These are phyloP conservation scores for Spatulosminthurus flaviceps DNA, from an alignment of 2,888 invertebrate genomes.

Conservation along the genomic window DNA sequence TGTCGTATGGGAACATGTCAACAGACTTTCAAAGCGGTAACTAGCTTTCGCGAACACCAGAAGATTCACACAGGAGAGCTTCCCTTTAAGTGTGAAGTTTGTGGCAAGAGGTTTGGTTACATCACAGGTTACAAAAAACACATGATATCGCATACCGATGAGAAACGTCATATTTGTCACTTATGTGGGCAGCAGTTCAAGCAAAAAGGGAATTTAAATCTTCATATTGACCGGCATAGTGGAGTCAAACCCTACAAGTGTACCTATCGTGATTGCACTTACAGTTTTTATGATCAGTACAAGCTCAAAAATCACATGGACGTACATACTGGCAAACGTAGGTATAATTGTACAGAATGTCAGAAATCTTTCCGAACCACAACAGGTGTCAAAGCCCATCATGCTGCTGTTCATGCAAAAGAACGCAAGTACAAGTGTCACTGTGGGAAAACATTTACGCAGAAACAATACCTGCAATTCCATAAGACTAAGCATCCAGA, in stretches of 20 bases:
- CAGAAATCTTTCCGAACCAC: conserved; percentile 19
- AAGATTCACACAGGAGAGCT: conserved; percentile 28
- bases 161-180: conserved; percentile 13
- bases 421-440: conserved; percentile 1
- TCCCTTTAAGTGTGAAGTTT: conserved; percentile 22
- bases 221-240: conserved; percentile 22
- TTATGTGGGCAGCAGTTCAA: conserved; percentile 27
- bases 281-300: conserved; percentile 30
- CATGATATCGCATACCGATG: conserved; percentile 7
- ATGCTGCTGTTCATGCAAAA: conserved; percentile 25
- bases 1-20: not conserved
- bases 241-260: conserved; percentile 20
- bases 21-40: not conserved
- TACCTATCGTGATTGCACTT: not conserved
- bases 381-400: conserved; percentile 20
- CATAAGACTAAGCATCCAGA: conserved; percentile 31
- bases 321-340: conserved; percentile 26
- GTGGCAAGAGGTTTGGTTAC: conserved; percentile 34
- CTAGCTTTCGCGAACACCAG: conserved; percentile 30
- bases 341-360: conserved; percentile 9
- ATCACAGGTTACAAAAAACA: conserved; percentile 29
- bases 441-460: conserved; percentile 27
- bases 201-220: conserved; percentile 32
- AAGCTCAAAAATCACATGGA: conserved; percentile 32
- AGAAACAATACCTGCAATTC: conserved; percentile 34